Evolutionary conservation across 2,888 invertebrate genomes (phyloP).

Genomic region (Diadromus collaris): DNA sequence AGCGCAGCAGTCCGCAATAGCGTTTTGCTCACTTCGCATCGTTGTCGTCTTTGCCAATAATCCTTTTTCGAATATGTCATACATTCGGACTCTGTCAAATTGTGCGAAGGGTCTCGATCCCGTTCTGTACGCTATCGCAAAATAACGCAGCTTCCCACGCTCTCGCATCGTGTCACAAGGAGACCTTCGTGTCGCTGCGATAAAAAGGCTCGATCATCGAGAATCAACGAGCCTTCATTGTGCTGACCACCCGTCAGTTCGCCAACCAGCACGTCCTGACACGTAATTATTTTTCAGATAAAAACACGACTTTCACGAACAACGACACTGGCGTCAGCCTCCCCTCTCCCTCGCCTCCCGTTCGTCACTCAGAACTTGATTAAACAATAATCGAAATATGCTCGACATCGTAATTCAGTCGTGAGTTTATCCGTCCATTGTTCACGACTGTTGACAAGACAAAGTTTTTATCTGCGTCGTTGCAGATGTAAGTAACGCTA

Average conservation of each 20-base stretch:
- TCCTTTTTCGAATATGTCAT: slow-evolving; percentile 59
- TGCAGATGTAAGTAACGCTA: not conserved
- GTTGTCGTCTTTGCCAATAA: slow-evolving; percentile 35
- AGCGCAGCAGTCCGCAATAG: slow-evolving; percentile 39
- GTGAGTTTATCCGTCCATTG: slow-evolving; percentile 9
- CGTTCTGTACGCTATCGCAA: slow-evolving; percentile 68
- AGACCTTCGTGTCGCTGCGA: not conserved
- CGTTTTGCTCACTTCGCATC: slow-evolving; percentile 9
- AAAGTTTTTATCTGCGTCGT: not conserved
- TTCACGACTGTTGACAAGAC: not conserved
- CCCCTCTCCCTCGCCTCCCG: not conserved
- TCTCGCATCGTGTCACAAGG: slow-evolving; percentile 30
- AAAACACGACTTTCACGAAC: not conserved
- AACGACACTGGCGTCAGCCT: not conserved
- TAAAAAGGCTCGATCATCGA: slow-evolving; percentile 1
- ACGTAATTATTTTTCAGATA: not conserved
- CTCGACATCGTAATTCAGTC: not conserved
- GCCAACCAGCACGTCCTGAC: not conserved
- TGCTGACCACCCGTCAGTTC: slow-evolving; percentile 18
- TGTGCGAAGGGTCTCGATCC: slow-evolving; percentile 62
- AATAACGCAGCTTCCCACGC: slow-evolving; percentile 69
- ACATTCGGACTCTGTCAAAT: slow-evolving; percentile 67
- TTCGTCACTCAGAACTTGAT: not conserved
- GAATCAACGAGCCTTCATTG: not conserved
- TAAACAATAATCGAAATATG: not conserved